phyloP scores from a whole-genome alignment of 2,888 invertebrate species.

The Phytoseiulus persimilis region DNA sequence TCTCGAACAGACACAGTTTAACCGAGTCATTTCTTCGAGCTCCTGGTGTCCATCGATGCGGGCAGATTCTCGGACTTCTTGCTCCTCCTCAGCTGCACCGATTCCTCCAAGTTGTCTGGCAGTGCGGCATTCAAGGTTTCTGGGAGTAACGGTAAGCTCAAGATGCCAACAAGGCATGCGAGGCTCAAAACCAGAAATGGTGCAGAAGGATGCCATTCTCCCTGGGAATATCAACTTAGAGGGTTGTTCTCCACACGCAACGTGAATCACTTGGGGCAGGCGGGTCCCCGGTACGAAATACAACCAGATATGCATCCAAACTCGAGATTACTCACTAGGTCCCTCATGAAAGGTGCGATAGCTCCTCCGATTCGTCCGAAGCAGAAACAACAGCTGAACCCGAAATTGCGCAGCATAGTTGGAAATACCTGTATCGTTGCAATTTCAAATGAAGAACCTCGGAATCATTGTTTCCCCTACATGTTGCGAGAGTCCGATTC shows the following conservation, averaged over 20 bases:
- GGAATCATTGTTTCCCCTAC: too few species aligned
- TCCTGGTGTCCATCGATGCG: not conserved
- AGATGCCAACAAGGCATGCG: not conserved
- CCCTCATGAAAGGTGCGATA: conserved; percentile 31
- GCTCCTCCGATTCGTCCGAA: conserved; percentile 30
- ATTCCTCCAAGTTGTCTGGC: conserved; percentile 12
- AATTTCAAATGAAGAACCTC: too few species aligned
- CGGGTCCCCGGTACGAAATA: not conserved
- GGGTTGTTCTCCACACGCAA: not conserved
- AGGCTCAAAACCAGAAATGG: not conserved
- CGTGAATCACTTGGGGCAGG: not conserved
- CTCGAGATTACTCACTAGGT: not conserved
- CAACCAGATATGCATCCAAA: not conserved
- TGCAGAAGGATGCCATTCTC: conserved; percentile 10
- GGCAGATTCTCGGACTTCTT: not conserved
- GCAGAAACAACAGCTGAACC: conserved; percentile 36
- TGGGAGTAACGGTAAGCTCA: conserved; percentile 12
- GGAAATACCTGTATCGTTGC: not conserved
- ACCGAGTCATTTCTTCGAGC: not conserved
- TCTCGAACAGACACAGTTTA: not conserved
- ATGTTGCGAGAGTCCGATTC: not conserved
- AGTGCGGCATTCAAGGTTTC: conserved; percentile 12
- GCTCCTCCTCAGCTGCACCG: not conserved
- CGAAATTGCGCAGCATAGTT: conserved; percentile 9
- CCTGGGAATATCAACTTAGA: not conserved